Conservation (phyloP, 2,797 vertebrate species). For the Tolypeutes matacus region DNA sequence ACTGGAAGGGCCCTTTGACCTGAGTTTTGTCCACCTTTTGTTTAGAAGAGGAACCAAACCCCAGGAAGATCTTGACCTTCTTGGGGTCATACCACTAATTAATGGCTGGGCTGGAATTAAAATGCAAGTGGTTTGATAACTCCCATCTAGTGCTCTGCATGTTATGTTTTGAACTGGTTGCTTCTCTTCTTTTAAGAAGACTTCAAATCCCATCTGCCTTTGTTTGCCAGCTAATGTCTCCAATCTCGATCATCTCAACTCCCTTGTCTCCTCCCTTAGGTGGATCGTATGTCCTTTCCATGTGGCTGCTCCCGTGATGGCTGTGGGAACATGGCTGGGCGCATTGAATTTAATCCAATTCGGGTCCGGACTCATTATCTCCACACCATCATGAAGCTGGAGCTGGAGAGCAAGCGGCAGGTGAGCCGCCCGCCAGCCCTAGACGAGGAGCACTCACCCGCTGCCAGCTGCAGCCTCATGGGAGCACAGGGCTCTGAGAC, state of each 20-base stretch:
- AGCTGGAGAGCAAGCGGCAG: constrained; percentile 94
- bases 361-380: constrained; percentile 98
- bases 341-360: constrained; percentile 98
- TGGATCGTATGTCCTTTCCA: constrained; percentile 97
- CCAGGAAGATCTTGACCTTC: background rate
- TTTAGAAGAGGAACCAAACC: constrained; percentile 60
- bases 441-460: constrained; percentile 77
- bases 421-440: constrained; percentile 80
- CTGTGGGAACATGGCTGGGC: constrained; percentile 94
- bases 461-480: constrained; percentile 81
- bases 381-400: constrained; percentile 98
- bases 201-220: background rate
- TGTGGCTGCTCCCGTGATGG: constrained; percentile 97
- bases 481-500: constrained; percentile 88
- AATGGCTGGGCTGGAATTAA: background rate
- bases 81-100: background rate
- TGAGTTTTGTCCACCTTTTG: constrained; percentile 33
- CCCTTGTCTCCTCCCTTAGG: constrained; percentile 87
- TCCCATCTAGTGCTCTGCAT: background rate
- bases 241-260: background rate
- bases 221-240: background rate
- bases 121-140: background rate
- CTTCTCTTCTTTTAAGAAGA: background rate
- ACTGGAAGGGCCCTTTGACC: background rate
- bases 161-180: background rate